phyloP scores from a whole-genome alignment of 1,140 invertebrate genomes.

The Papilio xuthus region DNA sequence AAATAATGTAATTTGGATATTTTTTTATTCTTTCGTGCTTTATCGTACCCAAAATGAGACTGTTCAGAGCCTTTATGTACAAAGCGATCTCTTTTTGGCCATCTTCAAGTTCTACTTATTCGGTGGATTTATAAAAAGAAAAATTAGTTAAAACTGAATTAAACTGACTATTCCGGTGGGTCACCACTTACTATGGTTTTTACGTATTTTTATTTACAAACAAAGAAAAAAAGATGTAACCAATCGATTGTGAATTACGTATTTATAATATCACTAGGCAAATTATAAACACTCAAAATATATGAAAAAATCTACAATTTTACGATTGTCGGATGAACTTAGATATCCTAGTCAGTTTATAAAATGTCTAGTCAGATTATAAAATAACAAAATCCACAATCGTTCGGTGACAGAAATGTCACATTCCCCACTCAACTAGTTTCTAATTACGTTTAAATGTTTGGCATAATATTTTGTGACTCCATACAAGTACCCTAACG shows the following conservation, averaged over 20 bases:
- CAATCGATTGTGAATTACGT: neutral
- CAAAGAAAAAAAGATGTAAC: neutral
- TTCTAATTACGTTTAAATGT: constrained; percentile 61
- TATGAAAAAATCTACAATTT: too few species aligned
- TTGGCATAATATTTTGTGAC: constrained; percentile 79
- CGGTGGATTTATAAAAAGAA: constrained; percentile 61
- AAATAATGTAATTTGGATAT: neutral
- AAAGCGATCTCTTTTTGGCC: constrained; percentile 75
- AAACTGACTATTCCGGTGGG: constrained; percentile 71
- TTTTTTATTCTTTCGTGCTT: constrained; percentile 20
- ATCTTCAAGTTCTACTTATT: constrained; percentile 65
- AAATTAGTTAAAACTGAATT: constrained; percentile 39
- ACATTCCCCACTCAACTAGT: constrained; percentile 42
- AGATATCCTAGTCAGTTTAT: constrained; percentile 11
- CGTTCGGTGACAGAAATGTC: neutral
- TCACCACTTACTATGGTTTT: constrained; percentile 51
- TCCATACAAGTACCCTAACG: constrained; percentile 63
- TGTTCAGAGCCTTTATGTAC: constrained; percentile 61
- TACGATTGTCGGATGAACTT: too few species aligned
- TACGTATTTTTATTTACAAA: constrained; percentile 57
- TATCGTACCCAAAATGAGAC: constrained; percentile 33
- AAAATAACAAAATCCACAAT: neutral
- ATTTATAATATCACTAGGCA: neutral
- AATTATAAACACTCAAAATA: neutral
- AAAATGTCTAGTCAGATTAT: neutral